phyloP scores from a whole-genome alignment of 2,113 vertebrate species.

The Mesoclemmys tuberculata region DNA sequence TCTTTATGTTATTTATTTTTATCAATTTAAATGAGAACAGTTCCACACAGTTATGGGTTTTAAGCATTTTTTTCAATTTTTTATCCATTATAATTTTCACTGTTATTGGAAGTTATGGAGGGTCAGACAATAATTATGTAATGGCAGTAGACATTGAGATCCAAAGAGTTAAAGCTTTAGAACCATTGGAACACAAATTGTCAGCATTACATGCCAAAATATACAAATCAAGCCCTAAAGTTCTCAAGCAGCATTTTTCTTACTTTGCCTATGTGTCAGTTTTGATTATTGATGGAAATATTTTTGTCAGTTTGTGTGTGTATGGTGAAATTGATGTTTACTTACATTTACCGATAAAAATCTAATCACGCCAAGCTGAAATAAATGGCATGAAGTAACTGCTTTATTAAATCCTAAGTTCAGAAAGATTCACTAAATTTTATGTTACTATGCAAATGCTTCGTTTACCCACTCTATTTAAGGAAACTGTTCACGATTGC shows the following conservation, averaged over 20 bases:
- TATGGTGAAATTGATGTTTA: neutral
- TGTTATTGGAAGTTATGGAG: neutral
- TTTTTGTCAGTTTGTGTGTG: neutral
- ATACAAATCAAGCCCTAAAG: neutral
- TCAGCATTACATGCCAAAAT: neutral
- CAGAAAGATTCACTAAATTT: neutral
- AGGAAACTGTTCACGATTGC: neutral
- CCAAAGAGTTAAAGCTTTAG: neutral
- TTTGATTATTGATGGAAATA: neutral
- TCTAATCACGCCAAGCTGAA: neutral
- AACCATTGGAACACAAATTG: neutral
- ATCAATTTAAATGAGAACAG: neutral
- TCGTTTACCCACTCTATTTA: neutral
- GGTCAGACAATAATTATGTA: neutral
- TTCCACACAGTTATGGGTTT: neutral
- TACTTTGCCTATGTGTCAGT: neutral
- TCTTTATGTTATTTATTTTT: neutral
- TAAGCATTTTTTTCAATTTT: neutral
- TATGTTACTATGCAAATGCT: neutral
- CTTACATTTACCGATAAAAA: neutral
- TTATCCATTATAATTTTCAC: neutral
- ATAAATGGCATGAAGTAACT: fast-evolving
- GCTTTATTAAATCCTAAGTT: neutral
- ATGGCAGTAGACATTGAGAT: neutral
- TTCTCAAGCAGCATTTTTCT: neutral